Evolutionary conservation across 2,113 vertebrate species (phyloP), one percentile per base, ranked within the genome.

Genomic region (Platichthys stellatus): DNA sequence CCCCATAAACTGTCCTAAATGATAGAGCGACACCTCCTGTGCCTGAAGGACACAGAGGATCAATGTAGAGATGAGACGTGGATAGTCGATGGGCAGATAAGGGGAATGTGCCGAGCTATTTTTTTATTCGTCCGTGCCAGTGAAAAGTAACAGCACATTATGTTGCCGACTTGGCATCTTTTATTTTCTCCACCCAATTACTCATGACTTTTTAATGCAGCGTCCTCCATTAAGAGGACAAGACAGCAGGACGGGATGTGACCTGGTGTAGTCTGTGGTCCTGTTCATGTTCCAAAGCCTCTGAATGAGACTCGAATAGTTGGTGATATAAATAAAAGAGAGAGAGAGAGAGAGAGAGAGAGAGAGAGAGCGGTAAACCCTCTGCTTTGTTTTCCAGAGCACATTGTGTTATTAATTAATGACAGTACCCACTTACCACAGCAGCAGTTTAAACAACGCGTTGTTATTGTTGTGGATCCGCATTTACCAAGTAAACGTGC

Each of bases 11-110:
- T 43, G 63, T 62, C 78, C 86, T 31, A 60, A 69, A 84, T 87
- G 85, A 90, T 70, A 57, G 68, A 78, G 28, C 10, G 15, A 69
- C 63, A 66, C 31, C 57, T 61, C 54, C 15, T 24, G 38, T 28
- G 56, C 85, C 76, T 82, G 57, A 82, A 84, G 80, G 86, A 92
- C 76, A 35, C 0, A 6, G 23, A 77, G 62, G 71, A 84, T 86
- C 81, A 74, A 88, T 90, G 80, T 59, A 21, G 74, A 85, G 74
- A 89, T 83, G 73, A 84, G 76, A 79, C 28, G 57, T 72, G 49
- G 26, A 75, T 43, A 66, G 77, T 59, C 65, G 65, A 71, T 80
- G 78, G 68, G 79, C 28, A 83, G 64, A 80, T 38, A 53, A 72
- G 65, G 59, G 59, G 63, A 54, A 64, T 51, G 57, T 77, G 69